phyloP scores from a whole-genome alignment of 2,797 vertebrate genomes.

The Anguilla pacifica region DNA sequence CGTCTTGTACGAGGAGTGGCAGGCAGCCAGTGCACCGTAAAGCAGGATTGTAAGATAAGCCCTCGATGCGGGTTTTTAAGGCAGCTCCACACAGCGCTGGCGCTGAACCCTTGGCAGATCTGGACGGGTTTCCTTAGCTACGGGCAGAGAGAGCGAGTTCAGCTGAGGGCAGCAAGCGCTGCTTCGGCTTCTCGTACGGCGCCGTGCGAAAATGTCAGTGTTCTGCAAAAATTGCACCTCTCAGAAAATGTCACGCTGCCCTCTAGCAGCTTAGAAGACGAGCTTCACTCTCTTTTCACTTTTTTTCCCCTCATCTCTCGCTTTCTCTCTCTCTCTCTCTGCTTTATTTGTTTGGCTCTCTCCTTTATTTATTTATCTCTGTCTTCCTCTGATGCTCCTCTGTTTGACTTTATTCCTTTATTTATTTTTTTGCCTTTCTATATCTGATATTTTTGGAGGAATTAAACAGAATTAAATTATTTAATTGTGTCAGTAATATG shows the following conservation, averaged over 20 bases:
- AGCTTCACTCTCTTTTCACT: not conserved
- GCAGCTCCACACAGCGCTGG: conserved; percentile 13
- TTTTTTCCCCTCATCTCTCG: not conserved
- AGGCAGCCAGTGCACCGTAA: not conserved
- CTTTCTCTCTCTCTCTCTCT: conserved; percentile 21
- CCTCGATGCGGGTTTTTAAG: conserved; percentile 7
- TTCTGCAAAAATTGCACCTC: conserved; percentile 36
- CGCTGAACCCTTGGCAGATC: not conserved
- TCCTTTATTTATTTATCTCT: not conserved
- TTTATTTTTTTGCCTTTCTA: not conserved
- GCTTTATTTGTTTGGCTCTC: conserved; percentile 19
- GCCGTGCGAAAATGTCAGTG: conserved; percentile 44
- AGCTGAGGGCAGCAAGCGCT: not conserved
- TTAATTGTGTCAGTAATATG: conserved; percentile 11
- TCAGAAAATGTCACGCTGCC: conserved; percentile 39
- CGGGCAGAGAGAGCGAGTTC: conserved; percentile 7
- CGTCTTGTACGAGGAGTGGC: not conserved
- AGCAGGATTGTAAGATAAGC: conserved; percentile 10
- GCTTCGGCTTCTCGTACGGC: conserved; percentile 24
- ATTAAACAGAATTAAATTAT: not conserved
- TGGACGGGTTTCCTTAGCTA: conserved; percentile 23
- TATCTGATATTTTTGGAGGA: not conserved
- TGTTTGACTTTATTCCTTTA: not conserved
- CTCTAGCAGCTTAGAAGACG: conserved; percentile 26
- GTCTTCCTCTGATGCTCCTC: conserved; percentile 20